Percentiles rank a stretch among this genome's conserved stretches.
Evolutionary conservation across 2,888 invertebrate species (phyloP).

Genomic region (Anaspis maculata): DNA sequence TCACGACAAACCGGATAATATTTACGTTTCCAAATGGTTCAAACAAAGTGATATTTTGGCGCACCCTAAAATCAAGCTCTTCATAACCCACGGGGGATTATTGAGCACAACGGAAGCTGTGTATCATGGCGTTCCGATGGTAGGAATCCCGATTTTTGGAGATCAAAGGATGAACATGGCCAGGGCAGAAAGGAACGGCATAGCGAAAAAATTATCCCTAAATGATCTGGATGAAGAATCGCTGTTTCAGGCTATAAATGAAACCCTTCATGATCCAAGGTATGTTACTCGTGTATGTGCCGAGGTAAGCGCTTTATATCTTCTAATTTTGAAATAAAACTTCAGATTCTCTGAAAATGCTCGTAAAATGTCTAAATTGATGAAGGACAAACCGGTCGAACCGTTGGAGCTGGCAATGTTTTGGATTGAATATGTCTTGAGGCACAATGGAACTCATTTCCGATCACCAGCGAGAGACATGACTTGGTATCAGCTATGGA

Average conservation of each 20-base stretch:
- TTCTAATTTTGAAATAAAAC: not conserved
- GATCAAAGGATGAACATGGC: constrained; percentile 47
- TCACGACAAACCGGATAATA: constrained; percentile 32
- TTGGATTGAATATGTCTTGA: not conserved
- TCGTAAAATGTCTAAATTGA: not conserved
- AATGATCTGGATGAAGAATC: constrained; percentile 3
- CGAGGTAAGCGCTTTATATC: no score
- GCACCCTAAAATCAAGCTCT: constrained; percentile 42
- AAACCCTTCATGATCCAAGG: not conserved
- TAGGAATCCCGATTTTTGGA: constrained; percentile 46
- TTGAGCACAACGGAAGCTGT: no score
- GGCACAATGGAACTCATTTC: constrained; percentile 5
- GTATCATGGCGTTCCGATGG: constrained; percentile 44
- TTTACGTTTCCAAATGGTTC: constrained; percentile 37
- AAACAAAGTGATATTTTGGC: constrained; percentile 37
- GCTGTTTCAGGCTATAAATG: not conserved
- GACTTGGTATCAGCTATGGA: constrained; percentile 15
- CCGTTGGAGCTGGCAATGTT: not conserved
- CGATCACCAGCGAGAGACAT: constrained; percentile 10
- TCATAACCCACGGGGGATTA: constrained; percentile 46
- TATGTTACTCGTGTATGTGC: no score
- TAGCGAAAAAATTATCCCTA: constrained; percentile 36
- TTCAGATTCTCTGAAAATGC: not conserved
- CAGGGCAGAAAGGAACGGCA: constrained; percentile 39
- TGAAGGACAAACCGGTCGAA: not conserved